Evolutionary conservation across 2,113 vertebrate species (phyloP), one percentile per base, ranked within the genome.

Genomic region (Sinocyclocheilus anophthalmus): DNA sequence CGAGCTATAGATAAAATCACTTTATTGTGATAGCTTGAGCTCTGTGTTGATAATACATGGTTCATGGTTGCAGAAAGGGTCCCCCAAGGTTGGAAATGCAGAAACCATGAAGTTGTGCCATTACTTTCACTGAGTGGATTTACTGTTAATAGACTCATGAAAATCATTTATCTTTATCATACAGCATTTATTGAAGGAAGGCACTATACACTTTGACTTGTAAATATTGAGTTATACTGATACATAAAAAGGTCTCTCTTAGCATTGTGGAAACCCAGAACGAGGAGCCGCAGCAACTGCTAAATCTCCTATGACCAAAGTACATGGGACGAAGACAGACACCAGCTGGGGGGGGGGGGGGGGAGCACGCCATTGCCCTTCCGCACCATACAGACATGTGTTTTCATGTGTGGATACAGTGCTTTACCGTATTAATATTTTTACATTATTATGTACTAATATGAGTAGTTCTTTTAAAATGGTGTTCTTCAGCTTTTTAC

Each of bases 1-100:
- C 37, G 72, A 77, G 72, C 59, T 76, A 59, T 45, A 81, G 80
- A 81, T 69, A 81, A 70, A 50, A 70, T 67, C 57, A 42, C 59
- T 69, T 50, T 50, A 61, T 76, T 84, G 53, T 84, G 37, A 84
- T 84, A 57, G 67, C 69, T 73, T 59, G 50, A 75, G 50, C 69
- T 72, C 80, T 33, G 65, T 70, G 72, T 83, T 83, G 81, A 82
- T 69, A 48, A 72, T 55, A 72, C 48, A 57, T 83, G 48, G 67
- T 83, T 53, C 8, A 83, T 73, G 20, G 50, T 55, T 72, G 45
- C 11, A 72, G 69, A 83, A 20, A 83, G 65, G 33, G 73, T 72
- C 75, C 81, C 48, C 24, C 37, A 61, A 33, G 57, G 55, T 45
- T 45, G 57, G 42, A 86, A 69, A 81, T 75, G 24, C 18, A 82